Base-by-base conservation (phyloP, 92 coral and sea anemone species). In the Epizoanthus illoricatus region DNA sequence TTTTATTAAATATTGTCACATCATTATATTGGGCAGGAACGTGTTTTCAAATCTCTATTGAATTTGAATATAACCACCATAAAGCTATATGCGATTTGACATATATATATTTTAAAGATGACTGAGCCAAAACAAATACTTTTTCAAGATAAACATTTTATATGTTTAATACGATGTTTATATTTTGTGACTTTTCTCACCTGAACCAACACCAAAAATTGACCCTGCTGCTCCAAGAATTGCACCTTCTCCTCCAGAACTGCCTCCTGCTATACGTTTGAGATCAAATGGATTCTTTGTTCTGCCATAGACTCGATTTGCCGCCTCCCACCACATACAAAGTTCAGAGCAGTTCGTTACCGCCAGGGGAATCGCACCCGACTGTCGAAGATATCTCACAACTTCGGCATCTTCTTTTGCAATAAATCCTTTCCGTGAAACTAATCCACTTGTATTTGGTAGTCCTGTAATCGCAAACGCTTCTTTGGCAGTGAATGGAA, bases 321-420 rank as follows among this genome's bases (percentile, higher is more conserved):
- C 87, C 9, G 98, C 90, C 88, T 95, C 98, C 98, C 98, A 95
- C 98, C 98, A 95, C 98, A 95, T 95, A 61, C 98, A 95, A 61
- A 95, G 76, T 69, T 95, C 98, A 74, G 97, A 92, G 54, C 97
- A 93, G 86, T 95, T 95, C 0, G 97, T 88, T 58, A 91, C 86
- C 5, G 95, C 98, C 19, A 95, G 56, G 10, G 93, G 91, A 13
- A 95, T 92, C 20, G 95, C 97, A 6, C 98, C 98, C 0, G 98
- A 92, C 21, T 83, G 88, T 4, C 92, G 91, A 70, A 95, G 85
- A 15, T 91, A 90, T 28, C 74, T 84, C 11, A 95, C 91, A 16
- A 91, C 97, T 57, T 86, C 93, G 9, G 98, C 98, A 66, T 92
- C 97, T 28, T 91, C 91, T 43, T 72, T 62, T 39, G 98, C 91